These are phyloP conservation scores for Calliphora vomitoria DNA, from an alignment of 2,888 invertebrate species.

Conservation along the genomic window DNA sequence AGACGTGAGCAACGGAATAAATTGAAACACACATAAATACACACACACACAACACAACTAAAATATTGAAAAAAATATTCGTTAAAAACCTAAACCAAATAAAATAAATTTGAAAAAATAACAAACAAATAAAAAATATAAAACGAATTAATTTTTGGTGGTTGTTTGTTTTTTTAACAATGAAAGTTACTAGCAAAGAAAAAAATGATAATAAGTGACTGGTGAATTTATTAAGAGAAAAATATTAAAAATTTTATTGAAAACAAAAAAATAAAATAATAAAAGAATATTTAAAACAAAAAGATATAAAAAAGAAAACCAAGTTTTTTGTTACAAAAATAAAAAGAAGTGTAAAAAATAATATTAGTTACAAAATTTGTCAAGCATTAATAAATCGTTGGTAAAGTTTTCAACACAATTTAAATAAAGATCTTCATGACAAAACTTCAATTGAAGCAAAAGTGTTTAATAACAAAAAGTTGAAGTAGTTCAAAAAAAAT, in stretches of 20 bases:
- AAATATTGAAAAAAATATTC: slow-evolving; percentile 27
- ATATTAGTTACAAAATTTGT: slow-evolving; percentile 2
- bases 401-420: slow-evolving; percentile 9
- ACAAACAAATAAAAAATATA: slow-evolving; percentile 1
- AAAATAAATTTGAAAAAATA: slow-evolving; percentile 24
- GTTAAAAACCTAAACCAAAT: slow-evolving; percentile 42
- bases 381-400: neutral
- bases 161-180: slow-evolving; percentile 18
- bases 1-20: slow-evolving; percentile 77
- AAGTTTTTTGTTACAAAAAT: slow-evolving; percentile 15
- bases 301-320: slow-evolving; percentile 10
- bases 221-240: slow-evolving; percentile 65
- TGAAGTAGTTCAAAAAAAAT: neutral
- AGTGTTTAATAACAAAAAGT: slow-evolving; percentile 61
- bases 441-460: slow-evolving; percentile 59
- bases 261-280: slow-evolving; percentile 40
- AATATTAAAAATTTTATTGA: slow-evolving; percentile 29
- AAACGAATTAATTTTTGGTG: slow-evolving; percentile 26
- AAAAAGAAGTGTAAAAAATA: slow-evolving; percentile 14
- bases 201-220: slow-evolving; percentile 61
- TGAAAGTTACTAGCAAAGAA: slow-evolving; percentile 42
- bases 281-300: slow-evolving; percentile 46
- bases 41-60: slow-evolving; percentile 21
- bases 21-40: slow-evolving; percentile 19
- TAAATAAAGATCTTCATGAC: slow-evolving; percentile 33